Percentiles rank a stretch among this genome's conserved stretches.
phyloP scores from a whole-genome alignment of 2,113 vertebrate genomes.

The Poecilia latipinna region DNA sequence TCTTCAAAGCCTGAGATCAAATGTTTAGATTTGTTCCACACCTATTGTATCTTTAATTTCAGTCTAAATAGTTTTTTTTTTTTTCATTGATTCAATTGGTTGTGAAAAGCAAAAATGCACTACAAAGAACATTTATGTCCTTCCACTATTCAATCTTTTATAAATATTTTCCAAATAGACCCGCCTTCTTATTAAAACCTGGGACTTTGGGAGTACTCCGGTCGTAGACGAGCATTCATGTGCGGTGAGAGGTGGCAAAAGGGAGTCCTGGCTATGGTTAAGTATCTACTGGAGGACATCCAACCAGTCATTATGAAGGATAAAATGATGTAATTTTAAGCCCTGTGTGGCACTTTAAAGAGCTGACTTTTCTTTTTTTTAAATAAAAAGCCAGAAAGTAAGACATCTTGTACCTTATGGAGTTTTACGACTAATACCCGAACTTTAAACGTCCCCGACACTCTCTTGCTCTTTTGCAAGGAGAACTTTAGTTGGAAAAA shows the following conservation, averaged over 20 bases:
- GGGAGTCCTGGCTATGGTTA: neutral
- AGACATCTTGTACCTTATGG: too few relatives aligned
- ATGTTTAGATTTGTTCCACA: too few relatives aligned
- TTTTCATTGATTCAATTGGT: too few relatives aligned
- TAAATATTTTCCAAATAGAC: neutral
- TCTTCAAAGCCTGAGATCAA: too few relatives aligned
- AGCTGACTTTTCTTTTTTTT: conserved; percentile 8
- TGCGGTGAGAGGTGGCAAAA: neutral
- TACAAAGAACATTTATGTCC: neutral
- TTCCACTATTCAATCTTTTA: neutral
- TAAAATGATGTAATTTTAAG: neutral
- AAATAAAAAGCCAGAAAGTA: too few relatives aligned
- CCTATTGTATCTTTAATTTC: too few relatives aligned
- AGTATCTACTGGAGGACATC: neutral
- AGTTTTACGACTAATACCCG: neutral
- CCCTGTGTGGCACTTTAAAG: neutral
- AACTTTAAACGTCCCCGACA: too few relatives aligned
- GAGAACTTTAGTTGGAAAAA: neutral
- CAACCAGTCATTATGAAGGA: neutral
- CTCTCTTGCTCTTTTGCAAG: neutral
- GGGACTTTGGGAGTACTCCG: too few relatives aligned
- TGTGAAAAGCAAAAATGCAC: too few relatives aligned
- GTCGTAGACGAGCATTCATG: neutral
- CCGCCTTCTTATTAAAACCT: neutral
- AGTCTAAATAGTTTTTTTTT: too few relatives aligned